Base-by-base conservation (phyloP, 1,140 invertebrate species). In the Aphelenchoides besseyi region DNA sequence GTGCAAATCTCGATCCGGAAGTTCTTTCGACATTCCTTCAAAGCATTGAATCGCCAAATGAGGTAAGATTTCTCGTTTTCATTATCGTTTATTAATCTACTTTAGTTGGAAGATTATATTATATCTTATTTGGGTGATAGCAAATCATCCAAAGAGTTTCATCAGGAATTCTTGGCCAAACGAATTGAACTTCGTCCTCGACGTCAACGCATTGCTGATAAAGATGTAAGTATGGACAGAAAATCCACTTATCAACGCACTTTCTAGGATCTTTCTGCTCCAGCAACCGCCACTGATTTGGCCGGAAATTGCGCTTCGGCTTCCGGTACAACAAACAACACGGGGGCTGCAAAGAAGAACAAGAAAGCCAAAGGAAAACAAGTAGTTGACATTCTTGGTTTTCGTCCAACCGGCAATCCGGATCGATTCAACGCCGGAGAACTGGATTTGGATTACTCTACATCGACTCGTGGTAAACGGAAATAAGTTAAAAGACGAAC, bases 121-220 rank as follows among this genome's bases (percentile, higher is more conserved):
- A 28, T 78, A 26, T 59, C 79, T 16, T 77, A 79, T 68, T 75
- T 77, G 55, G 75, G 75, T 32, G 74, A 76, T 16, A 76, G 30
- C 16, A 79, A 77, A 52, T 64, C 29, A 28, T 73, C 68, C 26
- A 77, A 77, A 54, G 76, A 77, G 33, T 79, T 77, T 41, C 75
- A 77, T 33, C 77, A 78, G n/a, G 76, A 77, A 32, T 77, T 77
- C 63, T 59, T 77, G n/a, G 53, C 74, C 18, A 77, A 77, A 16
- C 75, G 75, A 3, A 77, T 77, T 54, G 76, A 79, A 35, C 30
- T 77, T 33, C 75, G 75, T 23, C 74, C 74, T 5, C 37, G 76
- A 12, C 70, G 36, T 16, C 30, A 66, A 28, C 77, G 23, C 8
- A 37, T 26, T n/a, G 23, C 62, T 12, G 48, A 52, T 1, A 77